Evolutionary conservation across 1,140 invertebrate genomes (phyloP), one percentile per base, ranked within the genome.

Genomic region (Brachionus sp.): DNA sequence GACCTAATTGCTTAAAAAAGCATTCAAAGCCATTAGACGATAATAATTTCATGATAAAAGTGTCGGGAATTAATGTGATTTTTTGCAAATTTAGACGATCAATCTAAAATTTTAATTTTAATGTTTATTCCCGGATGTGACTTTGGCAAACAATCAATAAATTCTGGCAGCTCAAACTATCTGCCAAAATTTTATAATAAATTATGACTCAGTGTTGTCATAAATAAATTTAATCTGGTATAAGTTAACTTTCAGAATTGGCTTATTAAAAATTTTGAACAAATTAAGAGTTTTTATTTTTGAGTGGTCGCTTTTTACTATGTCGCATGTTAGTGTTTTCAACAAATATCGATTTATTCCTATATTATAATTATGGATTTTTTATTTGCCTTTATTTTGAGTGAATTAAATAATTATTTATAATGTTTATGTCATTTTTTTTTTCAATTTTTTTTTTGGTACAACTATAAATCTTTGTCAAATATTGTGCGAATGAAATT

Each of bases 381-480:
- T 42, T 35, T 37, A 39, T 37, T 70, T 70, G 37, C 37, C 37
- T 39, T 70, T 37, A 39, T 70, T 70, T 70, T 70, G 33, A 33
- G 35, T 70, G 66, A 16, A 70, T 70, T 70, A 70, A 70, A 70
- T 70, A 70, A 70, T 70, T 70, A 70, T 70, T 70, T 70, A 19
- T 39, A 70, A 70, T 37, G 29, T 37, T 70, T 70, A 37, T 70
- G 33, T 70, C 35, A 70, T 35, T 70, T 44, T 70, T 37, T 70
- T n/a, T n/a, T n/a, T n/a, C n/a, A n/a, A 16, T 6, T 1, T 10
- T 37, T 68, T 39, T 37, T 37, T 70, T 39, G 33, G 6, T 19
- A 66, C 37, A 70, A 70, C 33, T 70, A 70, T 70, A 70, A 70
- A 70, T 70, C 66, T 70, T 70, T 70, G 66, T 70, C 66, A 70